These are phyloP conservation scores for Pelagia noctiluca DNA, from an alignment of 30 jellyfish, hydroid and myxozoan genomes.

Conservation along the genomic window DNA sequence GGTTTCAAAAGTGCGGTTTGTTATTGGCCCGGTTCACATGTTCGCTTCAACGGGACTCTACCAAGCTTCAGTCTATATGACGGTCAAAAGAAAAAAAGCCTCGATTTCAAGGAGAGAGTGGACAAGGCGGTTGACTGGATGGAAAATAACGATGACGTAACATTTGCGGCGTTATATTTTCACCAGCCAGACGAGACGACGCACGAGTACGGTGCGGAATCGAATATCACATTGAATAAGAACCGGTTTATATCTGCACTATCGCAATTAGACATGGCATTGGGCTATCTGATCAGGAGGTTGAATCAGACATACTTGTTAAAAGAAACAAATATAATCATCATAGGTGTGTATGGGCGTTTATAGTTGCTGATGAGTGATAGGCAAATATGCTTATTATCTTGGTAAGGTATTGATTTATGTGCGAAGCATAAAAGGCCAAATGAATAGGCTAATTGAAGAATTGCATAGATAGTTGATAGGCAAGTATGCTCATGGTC, in stretches of 20 bases:
- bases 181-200: conserved; percentile 78
- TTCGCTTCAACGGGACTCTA: conserved; percentile 41
- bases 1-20: conserved; percentile 74
- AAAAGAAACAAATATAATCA: conserved; percentile 66
- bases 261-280: conserved; percentile 47
- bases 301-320: conserved; percentile 43
- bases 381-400: too few species aligned
- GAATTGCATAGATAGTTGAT: neutral
- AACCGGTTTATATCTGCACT: conserved; percentile 50
- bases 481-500: too few species aligned
- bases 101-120: conserved; percentile 54
- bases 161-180: conserved; percentile 77
- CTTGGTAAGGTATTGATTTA: too few species aligned
- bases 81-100: neutral
- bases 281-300: conserved; percentile 54
- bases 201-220: conserved; percentile 78
- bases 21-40: conserved; percentile 89
- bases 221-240: conserved; percentile 24
- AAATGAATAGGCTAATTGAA: neutral
- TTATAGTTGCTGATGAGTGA: neutral
- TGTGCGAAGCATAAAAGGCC: too few species aligned
- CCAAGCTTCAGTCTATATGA: conserved; percentile 29
- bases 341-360: conserved; percentile 57
- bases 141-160: conserved; percentile 51
- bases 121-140: conserved; percentile 77